A percentile compares a stretch with the other conserved stretches of the same genome.
phyloP scores from a whole-genome alignment of 2,888 invertebrate genomes.

The Cephus spinipes region DNA sequence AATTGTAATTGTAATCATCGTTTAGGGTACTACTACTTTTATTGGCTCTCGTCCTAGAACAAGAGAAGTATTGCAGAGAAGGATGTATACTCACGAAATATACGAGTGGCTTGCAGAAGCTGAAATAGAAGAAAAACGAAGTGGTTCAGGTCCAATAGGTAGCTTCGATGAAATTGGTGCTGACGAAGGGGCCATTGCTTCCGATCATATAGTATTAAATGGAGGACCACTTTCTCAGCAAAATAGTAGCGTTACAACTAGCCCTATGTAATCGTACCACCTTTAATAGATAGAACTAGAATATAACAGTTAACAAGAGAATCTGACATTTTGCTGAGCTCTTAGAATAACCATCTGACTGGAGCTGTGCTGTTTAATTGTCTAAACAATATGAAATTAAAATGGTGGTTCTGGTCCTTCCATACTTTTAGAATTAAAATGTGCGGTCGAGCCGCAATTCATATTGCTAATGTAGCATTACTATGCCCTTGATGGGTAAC shows the following conservation, averaged over 20 bases:
- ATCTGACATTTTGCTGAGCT: background rate
- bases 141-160: constrained; percentile 29
- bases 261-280: constrained; percentile 30
- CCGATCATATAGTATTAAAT: constrained; percentile 41
- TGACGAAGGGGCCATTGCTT: constrained; percentile 32
- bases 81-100: constrained; percentile 83
- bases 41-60: constrained; percentile 81
- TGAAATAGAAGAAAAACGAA: constrained; percentile 69
- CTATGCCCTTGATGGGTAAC: background rate
- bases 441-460: too few species aligned
- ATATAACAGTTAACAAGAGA: constrained; percentile 9
- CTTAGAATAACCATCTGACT: too few species aligned
- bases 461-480: too few species aligned
- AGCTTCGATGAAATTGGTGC: constrained; percentile 45
- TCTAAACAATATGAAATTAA: too few species aligned
- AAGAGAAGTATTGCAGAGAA: constrained; percentile 79
- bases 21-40: constrained; percentile 74
- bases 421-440: too few species aligned
- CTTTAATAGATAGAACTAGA: background rate
- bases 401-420: too few species aligned
- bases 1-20: background rate
- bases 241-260: constrained; percentile 37
- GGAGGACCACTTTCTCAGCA: constrained; percentile 33
- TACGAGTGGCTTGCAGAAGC: constrained; percentile 80
- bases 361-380: too few species aligned